Evolutionary conservation across 64 coral and sea anemone genomes (phyloP).

Genomic region (Astreopora myriophthalma): DNA sequence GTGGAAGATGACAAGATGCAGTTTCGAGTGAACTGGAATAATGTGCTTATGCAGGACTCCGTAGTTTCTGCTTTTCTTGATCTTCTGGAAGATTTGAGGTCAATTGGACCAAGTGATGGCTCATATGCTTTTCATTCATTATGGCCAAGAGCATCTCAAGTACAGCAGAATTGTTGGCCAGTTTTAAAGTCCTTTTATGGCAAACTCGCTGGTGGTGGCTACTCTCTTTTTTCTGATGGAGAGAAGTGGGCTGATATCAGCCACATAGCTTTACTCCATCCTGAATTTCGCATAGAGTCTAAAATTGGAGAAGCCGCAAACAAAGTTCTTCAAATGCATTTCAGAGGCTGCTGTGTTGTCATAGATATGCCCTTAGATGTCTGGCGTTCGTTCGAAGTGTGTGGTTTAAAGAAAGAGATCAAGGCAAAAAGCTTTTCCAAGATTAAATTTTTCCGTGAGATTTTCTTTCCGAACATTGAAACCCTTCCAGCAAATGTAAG

Average conservation of each 20-base stretch:
- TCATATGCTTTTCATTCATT: constrained; percentile 62
- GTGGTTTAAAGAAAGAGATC: background rate
- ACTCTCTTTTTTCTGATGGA: constrained; percentile 64
- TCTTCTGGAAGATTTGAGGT: constrained; percentile 52
- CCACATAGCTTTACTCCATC: constrained; percentile 54
- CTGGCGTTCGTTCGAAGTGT: constrained; percentile 15
- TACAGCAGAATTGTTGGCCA: constrained; percentile 25
- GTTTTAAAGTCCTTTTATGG: constrained; percentile 64
- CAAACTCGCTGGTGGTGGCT: background rate
- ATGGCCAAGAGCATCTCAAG: constrained; percentile 59
- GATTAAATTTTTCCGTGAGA: constrained; percentile 40
- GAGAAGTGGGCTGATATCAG: constrained; percentile 26
- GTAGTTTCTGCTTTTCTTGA: constrained; percentile 59
- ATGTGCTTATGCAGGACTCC: constrained; percentile 67
- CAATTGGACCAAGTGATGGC: background rate
- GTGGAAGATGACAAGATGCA: constrained; percentile 72
- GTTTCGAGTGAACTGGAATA: constrained; percentile 81
- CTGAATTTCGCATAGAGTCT: constrained; percentile 12
- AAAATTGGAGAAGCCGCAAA: constrained; percentile 67
- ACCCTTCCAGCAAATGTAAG: background rate
- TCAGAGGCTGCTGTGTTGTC: constrained; percentile 8
- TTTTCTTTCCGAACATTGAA: constrained; percentile 68
- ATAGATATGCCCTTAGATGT: constrained; percentile 69
- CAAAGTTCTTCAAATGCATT: constrained; percentile 44
- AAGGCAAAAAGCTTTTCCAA: background rate